Evolutionary conservation across 1,140 invertebrate genomes (phyloP), one percentile per base, ranked within the genome.

Genomic region (Drosophila mojavensis): DNA sequence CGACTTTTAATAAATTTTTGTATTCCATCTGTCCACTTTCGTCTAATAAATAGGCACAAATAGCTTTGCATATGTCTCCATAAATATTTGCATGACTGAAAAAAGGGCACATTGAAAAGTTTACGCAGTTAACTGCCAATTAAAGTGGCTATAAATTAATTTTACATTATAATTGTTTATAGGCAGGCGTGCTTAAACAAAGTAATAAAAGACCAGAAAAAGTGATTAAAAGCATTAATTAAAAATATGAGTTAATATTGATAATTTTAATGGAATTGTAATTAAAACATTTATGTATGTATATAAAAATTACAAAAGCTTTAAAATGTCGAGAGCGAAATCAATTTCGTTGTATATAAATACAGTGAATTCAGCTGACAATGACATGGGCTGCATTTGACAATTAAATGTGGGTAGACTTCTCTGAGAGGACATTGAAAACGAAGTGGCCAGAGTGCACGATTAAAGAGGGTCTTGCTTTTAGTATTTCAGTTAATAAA

Each of bases 91-190:
- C 13, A 30, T 5, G 2, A 1, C 36, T 20, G 26, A 11, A 9
- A 11, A 39, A 39, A 17, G 48, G 5, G 5, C 20, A n/a, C 39
- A 67, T 30, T 50, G n/a, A 30, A 45, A 65, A 33, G 2, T 10
- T 10, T 17, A 33, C 53, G 56, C 59, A 81, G 81, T 81, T 81
- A 68, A 81, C 77, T 60, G 62, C 39, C 74, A 74, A 78, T 81
- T 71, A 74, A 73, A 74, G 50, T 63, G 58, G 28, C 60, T 50
- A 20, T 48, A 70, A 43, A 7, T 17, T 10, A 55, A 50, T 47
- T 50, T 45, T 15, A 41, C 33, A 45, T 58, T 58, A 45, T 58
- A 17, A 9, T 17, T 20, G n/a, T 33, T 33, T 0, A 33, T 1
- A 33, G 33, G 33, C 33, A 10, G 33, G 7, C 33, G 9, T 3